Conservation (phyloP, 2,113 vertebrate genomes). For the Macrotus californicus region DNA sequence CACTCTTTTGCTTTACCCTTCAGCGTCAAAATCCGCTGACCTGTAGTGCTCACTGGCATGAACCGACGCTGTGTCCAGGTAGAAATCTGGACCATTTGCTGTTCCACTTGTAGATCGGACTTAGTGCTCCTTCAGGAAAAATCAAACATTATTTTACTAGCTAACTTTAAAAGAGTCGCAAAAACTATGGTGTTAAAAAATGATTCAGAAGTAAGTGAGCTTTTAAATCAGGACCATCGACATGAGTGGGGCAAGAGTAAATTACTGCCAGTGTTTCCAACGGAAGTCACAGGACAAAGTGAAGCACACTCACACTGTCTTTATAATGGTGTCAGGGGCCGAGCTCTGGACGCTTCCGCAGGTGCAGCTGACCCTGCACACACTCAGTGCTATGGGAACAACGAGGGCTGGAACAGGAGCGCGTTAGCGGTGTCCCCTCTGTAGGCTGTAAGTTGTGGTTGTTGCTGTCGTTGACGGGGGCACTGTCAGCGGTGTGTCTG, state of each 20-base stretch:
- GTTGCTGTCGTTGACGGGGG: background rate
- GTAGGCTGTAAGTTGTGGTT: background rate
- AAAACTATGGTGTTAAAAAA: constrained; percentile 3
- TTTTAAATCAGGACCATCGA: constrained; percentile 14
- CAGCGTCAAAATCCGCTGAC: background rate
- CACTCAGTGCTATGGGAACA: background rate
- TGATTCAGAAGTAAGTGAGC: background rate
- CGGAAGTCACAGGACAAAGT: background rate
- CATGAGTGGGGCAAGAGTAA: background rate
- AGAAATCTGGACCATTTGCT: background rate
- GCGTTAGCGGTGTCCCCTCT: background rate
- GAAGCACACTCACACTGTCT: background rate
- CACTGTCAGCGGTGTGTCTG: background rate
- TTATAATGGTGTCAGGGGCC: background rate
- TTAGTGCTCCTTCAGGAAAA: background rate
- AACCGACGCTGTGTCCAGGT: background rate
- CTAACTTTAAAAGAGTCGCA: background rate
- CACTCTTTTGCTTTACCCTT: background rate
- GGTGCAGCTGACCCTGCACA: background rate
- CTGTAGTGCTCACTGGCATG: background rate
- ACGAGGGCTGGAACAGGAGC: background rate
- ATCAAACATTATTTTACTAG: constrained; percentile 23
- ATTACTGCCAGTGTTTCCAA: background rate
- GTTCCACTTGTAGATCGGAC: background rate
- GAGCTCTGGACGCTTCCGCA: background rate